Conservation (phyloP, 2,113 vertebrate species). For the Poeciliopsis occidentalis region DNA sequence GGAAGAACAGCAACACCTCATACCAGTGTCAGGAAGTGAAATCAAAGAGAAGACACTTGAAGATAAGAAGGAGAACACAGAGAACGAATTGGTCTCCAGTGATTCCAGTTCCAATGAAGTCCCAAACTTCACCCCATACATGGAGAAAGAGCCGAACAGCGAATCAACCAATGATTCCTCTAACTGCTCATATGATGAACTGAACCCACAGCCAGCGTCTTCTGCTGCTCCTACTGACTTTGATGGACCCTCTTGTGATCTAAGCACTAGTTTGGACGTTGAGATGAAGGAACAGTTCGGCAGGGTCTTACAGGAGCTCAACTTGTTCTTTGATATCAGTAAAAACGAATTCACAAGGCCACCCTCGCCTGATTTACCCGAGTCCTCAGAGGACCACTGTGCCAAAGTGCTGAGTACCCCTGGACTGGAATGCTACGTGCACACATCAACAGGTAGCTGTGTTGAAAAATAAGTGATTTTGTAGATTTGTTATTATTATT, state of each 20-base stretch:
- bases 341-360: slow-evolving; percentile 17
- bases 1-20: slow-evolving; percentile 11
- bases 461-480: neutral
- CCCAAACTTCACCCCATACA: slow-evolving; percentile 12
- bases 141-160: slow-evolving; percentile 22
- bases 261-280: slow-evolving; percentile 64
- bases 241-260: slow-evolving; percentile 44
- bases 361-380: neutral
- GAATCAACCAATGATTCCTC: slow-evolving; percentile 4
- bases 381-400: neutral
- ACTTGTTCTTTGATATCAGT: slow-evolving; percentile 84
- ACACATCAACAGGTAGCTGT: slow-evolving; percentile 43
- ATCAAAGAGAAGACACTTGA: slow-evolving; percentile 18
- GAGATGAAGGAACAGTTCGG: slow-evolving; percentile 85
- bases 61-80: slow-evolving; percentile 14
- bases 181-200: slow-evolving; percentile 9
- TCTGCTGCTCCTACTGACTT: slow-evolving; percentile 6
- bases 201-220: slow-evolving; percentile 4
- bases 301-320: slow-evolving; percentile 85
- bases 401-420: slow-evolving; percentile 22
- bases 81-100: slow-evolving; percentile 17
- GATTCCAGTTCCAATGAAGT: slow-evolving; percentile 29
- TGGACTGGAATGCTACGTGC: slow-evolving; percentile 7
- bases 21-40: slow-evolving; percentile 29
- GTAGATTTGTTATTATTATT: neutral